Evolutionary conservation across 2,888 invertebrate species (phyloP), one percentile per base, ranked within the genome.

Genomic region (Scaptodrosophila latifasciaeformis): DNA sequence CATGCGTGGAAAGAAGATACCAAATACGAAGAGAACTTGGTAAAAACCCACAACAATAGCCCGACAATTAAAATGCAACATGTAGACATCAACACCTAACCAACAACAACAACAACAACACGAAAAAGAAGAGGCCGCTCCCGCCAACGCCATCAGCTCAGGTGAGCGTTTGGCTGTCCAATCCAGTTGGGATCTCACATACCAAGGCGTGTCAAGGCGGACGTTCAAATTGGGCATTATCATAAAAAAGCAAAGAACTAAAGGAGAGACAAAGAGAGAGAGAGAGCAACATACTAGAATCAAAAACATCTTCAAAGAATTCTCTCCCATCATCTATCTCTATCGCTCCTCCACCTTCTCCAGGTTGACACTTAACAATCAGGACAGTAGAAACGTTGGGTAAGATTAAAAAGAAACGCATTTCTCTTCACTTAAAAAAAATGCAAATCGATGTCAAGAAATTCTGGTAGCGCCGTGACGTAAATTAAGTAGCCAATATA

Each of bases 401-500:
- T n/a, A n/a, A n/a, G n/a, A n/a, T n/a, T n/a, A n/a, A n/a, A n/a
- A n/a, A 67, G 58, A 54, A 67, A 75, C 69, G 62, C 71, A 71
- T 72, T 72, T 72, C 70, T 65, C 49, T 67, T 59, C 67, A 65
- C 63, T 58, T n/a, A n/a, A n/a, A n/a, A 44, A 76, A 71, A 61
- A 76, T 76, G 70, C 70, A 76, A 71, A 76, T 72, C 67, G 48
- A 61, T 72, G 62, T 58, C 59, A 56, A 60, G 35, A 39, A 55
- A 54, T 71, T 77, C 71, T 74, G 71, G 67, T 69, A 77, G 74
- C 74, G 75, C 71, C 74, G 75, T 67, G 62, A 78, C 62, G 74
- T 78, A 75, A 75, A 75, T 75, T 75, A 75, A 75, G 78, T 78
- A 75, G 72, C 78, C 27, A 70, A 71, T 70, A 75, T 67, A 76